These are phyloP conservation scores for Cacatua alba DNA, from an alignment of 2,113 vertebrate genomes.

Conservation along the genomic window DNA sequence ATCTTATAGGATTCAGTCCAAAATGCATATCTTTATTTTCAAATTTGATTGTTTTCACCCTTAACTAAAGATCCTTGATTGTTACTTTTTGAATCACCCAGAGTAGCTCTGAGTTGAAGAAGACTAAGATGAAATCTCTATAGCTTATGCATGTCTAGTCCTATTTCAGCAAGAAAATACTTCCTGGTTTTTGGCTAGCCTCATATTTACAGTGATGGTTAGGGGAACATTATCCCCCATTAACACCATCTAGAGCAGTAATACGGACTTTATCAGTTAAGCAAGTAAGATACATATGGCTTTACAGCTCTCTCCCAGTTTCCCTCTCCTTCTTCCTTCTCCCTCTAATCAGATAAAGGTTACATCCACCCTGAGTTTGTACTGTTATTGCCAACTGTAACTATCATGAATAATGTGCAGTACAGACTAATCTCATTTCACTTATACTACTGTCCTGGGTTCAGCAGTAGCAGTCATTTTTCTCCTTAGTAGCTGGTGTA, in stretches of 20 bases:
- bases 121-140: not conserved
- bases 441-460: not conserved
- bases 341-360: not conserved
- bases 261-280: not conserved
- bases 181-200: not conserved
- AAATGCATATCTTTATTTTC: not conserved
- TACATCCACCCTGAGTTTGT: not conserved
- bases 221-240: fast-evolving
- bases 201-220: not conserved
- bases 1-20: not conserved
- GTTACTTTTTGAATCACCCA: not conserved
- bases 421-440: not conserved
- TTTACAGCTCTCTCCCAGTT: not conserved
- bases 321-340: not conserved
- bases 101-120: not conserved
- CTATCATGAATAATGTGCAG: fast-evolving
- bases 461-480: too few relatives aligned
- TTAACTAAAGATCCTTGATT: not conserved
- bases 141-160: not conserved
- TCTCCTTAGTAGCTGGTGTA: too few relatives aligned
- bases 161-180: not conserved
- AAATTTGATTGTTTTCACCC: not conserved
- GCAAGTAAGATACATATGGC: not conserved
- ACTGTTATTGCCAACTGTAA: not conserved
- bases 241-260: not conserved